A percentile compares a stretch with the other conserved stretches of the same genome.
Conservation (phyloP, 2,888 invertebrate genomes). For the Ectemnius lituratus region DNA sequence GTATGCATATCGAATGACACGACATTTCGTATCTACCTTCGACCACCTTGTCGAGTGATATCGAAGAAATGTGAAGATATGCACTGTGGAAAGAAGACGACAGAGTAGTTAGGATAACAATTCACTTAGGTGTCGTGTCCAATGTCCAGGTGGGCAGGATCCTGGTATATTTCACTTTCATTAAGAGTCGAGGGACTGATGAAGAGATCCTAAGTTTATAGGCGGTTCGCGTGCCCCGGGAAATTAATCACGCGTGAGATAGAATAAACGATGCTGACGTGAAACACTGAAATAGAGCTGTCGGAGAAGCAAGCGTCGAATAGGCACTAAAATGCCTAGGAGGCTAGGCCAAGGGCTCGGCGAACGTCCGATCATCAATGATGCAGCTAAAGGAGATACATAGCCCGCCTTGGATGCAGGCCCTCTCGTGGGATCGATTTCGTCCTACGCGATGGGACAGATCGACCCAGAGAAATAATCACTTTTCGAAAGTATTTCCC, state of each 20-base stretch:
- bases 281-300: conserved; percentile 9
- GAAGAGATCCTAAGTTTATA: conserved; percentile 7
- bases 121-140: not conserved
- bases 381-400: conserved; percentile 74
- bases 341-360: conserved; percentile 33
- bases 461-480: conserved; percentile 72
- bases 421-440: conserved; percentile 74
- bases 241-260: conserved; percentile 36
- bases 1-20: not conserved
- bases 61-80: not conserved
- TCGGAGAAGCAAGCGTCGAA: conserved; percentile 22
- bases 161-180: conserved; percentile 1
- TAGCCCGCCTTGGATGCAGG: conserved; percentile 54
- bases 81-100: not conserved
- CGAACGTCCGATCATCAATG: conserved; percentile 68
- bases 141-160: not conserved
- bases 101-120: not conserved
- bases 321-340: conserved; percentile 10
- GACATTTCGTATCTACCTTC: not conserved
- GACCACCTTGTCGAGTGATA: not conserved
- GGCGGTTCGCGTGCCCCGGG: conserved; percentile 22
- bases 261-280: conserved; percentile 41
- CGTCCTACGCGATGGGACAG: conserved; percentile 63
- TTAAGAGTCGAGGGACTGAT: not conserved
- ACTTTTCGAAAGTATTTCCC: conserved; percentile 65